A percentile compares a stretch with the other conserved stretches of the same genome.
Evolutionary conservation across 2,888 invertebrate species (phyloP).

Genomic region (Lithophane ornitopus): DNA sequence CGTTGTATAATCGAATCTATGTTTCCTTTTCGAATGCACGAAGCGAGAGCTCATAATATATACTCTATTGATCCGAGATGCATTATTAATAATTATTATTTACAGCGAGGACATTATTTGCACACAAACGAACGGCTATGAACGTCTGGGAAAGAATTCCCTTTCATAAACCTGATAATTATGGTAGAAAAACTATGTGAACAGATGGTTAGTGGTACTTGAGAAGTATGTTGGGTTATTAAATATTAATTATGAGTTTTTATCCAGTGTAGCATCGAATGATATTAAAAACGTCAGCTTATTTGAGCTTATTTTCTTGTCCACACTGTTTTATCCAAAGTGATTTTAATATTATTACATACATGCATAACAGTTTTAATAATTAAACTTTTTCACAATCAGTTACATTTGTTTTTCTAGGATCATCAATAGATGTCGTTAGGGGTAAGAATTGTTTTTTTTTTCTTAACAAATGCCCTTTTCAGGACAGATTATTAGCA

Average conservation of each 20-base stretch:
- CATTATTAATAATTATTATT: slow-evolving; percentile 60
- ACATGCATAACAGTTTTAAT: neutral
- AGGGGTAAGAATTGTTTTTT: neutral
- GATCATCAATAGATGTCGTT: slow-evolving; percentile 1
- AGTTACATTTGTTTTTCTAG: neutral
- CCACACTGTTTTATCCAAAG: neutral
- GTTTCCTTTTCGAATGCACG: slow-evolving; percentile 43
- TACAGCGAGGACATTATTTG: slow-evolving; percentile 48
- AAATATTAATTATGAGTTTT: slow-evolving; percentile 25
- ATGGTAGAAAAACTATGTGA: slow-evolving; percentile 36
- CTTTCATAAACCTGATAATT: slow-evolving; percentile 42
- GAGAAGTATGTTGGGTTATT: slow-evolving; percentile 29
- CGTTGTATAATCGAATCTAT: slow-evolving; percentile 53
- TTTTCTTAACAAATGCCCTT: no score
- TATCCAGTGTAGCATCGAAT: neutral
- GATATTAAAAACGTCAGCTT: neutral
- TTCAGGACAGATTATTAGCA: no score
- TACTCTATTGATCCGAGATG: slow-evolving; percentile 40
- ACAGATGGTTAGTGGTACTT: slow-evolving; percentile 33
- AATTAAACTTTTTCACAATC: neutral
- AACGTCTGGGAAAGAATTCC: slow-evolving; percentile 54
- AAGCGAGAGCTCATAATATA: slow-evolving; percentile 33
- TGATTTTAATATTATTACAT: neutral
- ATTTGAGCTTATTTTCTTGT: neutral
- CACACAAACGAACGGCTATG: slow-evolving; percentile 55